Evolutionary conservation across 2,888 invertebrate genomes (phyloP).

Genomic region (Latrodectus hesperus): DNA sequence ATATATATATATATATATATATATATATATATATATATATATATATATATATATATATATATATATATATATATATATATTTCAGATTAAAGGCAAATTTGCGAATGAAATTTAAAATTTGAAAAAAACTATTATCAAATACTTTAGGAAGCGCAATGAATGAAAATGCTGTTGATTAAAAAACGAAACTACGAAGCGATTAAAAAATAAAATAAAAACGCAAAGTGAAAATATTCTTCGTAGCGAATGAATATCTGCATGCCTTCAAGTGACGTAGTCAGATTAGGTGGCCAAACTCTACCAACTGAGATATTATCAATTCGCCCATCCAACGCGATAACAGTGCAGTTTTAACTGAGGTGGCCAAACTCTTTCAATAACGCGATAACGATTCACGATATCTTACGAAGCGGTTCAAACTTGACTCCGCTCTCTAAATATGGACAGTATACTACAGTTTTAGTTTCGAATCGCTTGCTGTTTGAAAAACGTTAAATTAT

Average conservation of each 20-base stretch:
- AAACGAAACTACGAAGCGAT: background rate
- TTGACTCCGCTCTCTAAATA: background rate
- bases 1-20: too few species aligned
- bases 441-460: background rate
- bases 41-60: too few species aligned
- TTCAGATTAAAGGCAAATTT: too few species aligned
- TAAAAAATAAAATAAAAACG: background rate
- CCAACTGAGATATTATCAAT: background rate
- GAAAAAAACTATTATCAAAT: too few species aligned
- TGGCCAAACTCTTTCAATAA: slow-evolving; percentile 5
- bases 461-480: background rate
- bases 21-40: too few species aligned
- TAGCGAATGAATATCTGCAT: background rate
- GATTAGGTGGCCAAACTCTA: background rate
- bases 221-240: background rate
- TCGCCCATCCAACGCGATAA: background rate
- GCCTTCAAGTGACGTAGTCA: background rate
- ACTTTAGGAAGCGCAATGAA: too few species aligned
- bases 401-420: background rate
- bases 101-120: too few species aligned
- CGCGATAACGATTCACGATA: background rate
- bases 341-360: background rate
- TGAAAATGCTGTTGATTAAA: background rate
- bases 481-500: too few species aligned
- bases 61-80: too few species aligned